Evolutionary conservation across 2,113 vertebrate species (phyloP).

Genomic region (Gallinago media): DNA sequence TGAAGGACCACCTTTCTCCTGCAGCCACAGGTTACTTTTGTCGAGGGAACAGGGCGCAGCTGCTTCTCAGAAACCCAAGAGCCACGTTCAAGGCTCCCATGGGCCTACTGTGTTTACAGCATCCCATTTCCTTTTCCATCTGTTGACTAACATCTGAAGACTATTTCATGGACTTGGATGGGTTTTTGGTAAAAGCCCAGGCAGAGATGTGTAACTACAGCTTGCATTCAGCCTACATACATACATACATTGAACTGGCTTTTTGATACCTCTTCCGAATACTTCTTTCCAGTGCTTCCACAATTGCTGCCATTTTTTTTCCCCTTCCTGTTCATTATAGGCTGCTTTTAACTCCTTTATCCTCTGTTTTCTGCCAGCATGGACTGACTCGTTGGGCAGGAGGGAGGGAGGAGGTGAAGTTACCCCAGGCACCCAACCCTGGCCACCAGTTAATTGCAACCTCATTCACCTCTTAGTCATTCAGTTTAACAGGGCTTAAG

Average conservation of each 20-base stretch:
- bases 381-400: neutral
- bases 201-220: neutral
- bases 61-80: neutral
- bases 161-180: neutral
- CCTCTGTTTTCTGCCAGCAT: neutral
- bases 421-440: neutral
- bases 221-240: neutral
- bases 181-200: neutral
- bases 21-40: neutral
- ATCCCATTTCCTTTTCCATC: neutral
- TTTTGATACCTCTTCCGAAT: neutral
- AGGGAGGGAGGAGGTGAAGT: neutral
- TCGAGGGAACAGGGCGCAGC: neutral
- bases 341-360: neutral
- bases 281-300: neutral
- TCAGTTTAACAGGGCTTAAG: neutral
- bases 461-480: neutral
- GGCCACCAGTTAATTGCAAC: neutral
- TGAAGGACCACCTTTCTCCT: neutral
- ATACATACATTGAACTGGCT: neutral
- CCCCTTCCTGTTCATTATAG: fast-evolving
- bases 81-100: neutral
- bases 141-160: neutral
- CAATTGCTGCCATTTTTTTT: neutral
- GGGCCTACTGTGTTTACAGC: fast-evolving